Evolutionary conservation across 2,888 invertebrate genomes (phyloP).

Genomic region (Lucinisca nassula): DNA sequence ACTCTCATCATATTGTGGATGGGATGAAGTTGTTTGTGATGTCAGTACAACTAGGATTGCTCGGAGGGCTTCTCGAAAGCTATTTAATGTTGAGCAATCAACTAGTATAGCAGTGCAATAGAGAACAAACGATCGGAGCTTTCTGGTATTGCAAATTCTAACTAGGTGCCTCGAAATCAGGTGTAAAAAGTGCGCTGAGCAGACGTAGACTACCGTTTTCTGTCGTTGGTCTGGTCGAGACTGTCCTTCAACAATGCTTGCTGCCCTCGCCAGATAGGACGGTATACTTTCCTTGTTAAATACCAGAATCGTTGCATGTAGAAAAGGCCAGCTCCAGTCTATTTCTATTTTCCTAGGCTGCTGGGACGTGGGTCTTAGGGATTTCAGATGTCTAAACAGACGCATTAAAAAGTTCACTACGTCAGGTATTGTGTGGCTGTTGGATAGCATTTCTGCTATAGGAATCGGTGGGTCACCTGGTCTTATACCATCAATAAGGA

Average conservation of each 20-base stretch:
- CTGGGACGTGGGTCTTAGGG: background rate
- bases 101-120: background rate
- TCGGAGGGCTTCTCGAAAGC: background rate
- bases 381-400: background rate
- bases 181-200: background rate
- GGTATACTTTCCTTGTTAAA: background rate
- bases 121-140: background rate
- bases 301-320: background rate
- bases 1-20: background rate
- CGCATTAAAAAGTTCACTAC: background rate
- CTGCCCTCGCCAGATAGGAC: background rate
- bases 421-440: constrained; percentile 10
- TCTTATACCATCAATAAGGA: background rate
- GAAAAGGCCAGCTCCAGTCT: background rate
- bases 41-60: background rate
- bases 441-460: background rate
- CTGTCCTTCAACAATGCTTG: background rate
- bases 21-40: background rate
- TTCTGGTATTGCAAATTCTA: background rate
- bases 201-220: background rate
- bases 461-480: constrained; percentile 4
- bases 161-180: background rate
- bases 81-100: background rate
- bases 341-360: background rate
- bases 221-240: background rate